Evolutionary conservation across 2,888 invertebrate genomes (phyloP).

Genomic region (Philonicus albiceps): DNA sequence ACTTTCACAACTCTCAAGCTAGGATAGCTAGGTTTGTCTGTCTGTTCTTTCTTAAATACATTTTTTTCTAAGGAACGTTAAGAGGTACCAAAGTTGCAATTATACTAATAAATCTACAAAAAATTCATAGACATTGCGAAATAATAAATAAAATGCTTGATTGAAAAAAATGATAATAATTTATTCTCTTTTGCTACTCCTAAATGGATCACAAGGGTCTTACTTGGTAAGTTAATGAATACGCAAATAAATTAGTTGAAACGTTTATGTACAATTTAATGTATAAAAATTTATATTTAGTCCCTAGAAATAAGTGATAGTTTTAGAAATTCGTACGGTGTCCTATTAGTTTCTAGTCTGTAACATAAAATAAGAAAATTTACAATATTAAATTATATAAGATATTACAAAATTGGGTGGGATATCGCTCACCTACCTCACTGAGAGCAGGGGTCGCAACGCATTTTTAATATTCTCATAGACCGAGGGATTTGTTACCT

Average conservation of each 20-base stretch:
- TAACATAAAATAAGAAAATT: neutral
- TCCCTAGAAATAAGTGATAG: constrained; percentile 46
- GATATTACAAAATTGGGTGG: neutral
- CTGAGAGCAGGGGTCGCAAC: constrained; percentile 48
- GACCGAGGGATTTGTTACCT: constrained; percentile 49
- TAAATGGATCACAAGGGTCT: neutral
- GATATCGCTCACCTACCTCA: constrained; percentile 44
- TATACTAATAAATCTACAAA: too few relatives aligned
- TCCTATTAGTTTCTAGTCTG: constrained; percentile 46
- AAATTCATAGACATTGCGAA: neutral
- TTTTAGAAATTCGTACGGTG: constrained; percentile 48
- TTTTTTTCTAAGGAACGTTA: too few relatives aligned
- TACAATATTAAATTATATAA: neutral
- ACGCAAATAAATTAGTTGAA: constrained; percentile 23
- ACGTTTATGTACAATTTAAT: neutral
- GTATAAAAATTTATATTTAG: constrained; percentile 17
- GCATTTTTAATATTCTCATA: constrained; percentile 51
- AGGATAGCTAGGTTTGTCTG: too few relatives aligned
- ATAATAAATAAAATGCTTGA: neutral
- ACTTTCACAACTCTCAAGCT: too few relatives aligned
- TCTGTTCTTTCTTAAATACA: too few relatives aligned
- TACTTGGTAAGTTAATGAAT: neutral
- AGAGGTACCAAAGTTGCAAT: too few relatives aligned
- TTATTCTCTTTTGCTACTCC: neutral
- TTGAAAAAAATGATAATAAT: neutral